Evolutionary conservation across 2,113 vertebrate genomes (phyloP).

Genomic region (Sturnira hondurensis): DNA sequence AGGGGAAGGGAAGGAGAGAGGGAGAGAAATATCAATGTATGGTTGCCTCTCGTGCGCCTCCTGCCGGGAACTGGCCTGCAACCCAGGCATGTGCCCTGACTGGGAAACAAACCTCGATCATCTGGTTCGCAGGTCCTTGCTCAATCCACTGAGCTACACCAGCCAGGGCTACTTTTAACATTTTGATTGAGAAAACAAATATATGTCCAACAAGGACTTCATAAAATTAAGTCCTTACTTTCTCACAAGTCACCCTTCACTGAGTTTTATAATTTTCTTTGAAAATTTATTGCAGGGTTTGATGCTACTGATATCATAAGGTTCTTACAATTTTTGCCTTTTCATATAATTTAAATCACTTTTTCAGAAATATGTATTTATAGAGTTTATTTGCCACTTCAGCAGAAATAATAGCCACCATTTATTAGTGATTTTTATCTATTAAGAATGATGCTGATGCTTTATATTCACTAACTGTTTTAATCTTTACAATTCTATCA

Average conservation of each 20-base stretch:
- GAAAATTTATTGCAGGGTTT: background rate
- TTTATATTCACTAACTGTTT: background rate
- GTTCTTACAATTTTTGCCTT: background rate
- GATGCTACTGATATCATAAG: background rate
- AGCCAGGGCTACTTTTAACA: background rate
- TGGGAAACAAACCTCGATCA: no score
- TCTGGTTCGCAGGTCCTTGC: no score
- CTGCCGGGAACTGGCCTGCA: no score
- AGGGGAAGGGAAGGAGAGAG: no score
- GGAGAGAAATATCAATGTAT: no score
- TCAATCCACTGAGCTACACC: no score
- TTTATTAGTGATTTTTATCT: background rate
- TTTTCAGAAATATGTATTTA: conserved; percentile 7
- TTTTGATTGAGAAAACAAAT: conserved; percentile 1
- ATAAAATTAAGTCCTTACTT: background rate
- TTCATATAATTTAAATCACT: background rate
- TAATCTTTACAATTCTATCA: background rate
- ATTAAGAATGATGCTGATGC: background rate
- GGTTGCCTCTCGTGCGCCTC: no score
- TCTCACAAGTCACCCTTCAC: background rate
- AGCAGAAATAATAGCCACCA: background rate
- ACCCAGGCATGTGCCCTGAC: no score
- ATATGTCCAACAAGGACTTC: background rate
- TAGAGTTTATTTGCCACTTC: background rate
- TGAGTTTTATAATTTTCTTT: background rate